Evolutionary conservation across 2,888 invertebrate genomes (phyloP), one percentile per base, ranked within the genome.

Genomic region (Hemithea aestivaria): DNA sequence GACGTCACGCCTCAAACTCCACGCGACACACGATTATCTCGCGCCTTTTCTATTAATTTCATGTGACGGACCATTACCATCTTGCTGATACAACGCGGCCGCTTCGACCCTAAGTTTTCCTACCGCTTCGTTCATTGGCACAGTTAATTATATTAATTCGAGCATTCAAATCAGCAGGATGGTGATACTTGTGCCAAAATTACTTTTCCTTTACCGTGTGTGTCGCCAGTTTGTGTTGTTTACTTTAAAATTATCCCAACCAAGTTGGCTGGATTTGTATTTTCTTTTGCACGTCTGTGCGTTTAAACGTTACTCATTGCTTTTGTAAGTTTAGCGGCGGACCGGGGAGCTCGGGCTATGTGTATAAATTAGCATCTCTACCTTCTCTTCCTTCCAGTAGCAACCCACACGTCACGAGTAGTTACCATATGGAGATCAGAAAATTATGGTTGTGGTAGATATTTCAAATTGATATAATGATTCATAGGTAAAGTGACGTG

Each of bases 381-480:
- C 59, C 65, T 47, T 41, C 38, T 32, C 57, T 57, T 56, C 48
- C 42, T 27, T 43, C 44, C 47, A 40, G 54, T 73, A 76, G 72
- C 51, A 50, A 53, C 53, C 58, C 48, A 51, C 66, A 58, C 74
- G 77, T 73, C 75, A 66, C 73, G 56, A 82, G 74, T 16, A 61
- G 68, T 80, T 82, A 74, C 79, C 82, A 72, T 69, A 60, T 65
- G 69, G 23, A 44, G 78, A 73, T 74, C 78, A 66, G 75, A 78
- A 75, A 81, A 77, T 70, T 70, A 84, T 80, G 85, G 85, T 87
- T 87, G 85, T 87, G 85, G 81, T 87, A 87, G 85, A 73, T 83
- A 81, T 74, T 79, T 76, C 73, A 83, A 82, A 83, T 81, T 80
- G 72, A 74, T 80, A 78, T 79, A 77, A 73, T 73, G 73, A 71